Evolutionary conservation across 2,797 vertebrate genomes (phyloP).

Genomic region (Micrastur ruficollis): DNA sequence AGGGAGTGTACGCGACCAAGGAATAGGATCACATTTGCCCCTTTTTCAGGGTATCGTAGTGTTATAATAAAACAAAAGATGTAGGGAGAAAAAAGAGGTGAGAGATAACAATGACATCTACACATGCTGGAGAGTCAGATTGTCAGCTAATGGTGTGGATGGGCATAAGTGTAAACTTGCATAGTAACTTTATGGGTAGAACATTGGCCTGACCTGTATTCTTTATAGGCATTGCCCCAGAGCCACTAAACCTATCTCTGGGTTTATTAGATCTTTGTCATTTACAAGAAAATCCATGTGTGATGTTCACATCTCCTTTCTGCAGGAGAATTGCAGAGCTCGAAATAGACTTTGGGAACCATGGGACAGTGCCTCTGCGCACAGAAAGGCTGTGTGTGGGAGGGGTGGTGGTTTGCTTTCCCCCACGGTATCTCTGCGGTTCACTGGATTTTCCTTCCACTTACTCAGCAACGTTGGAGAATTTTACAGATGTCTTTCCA

Average conservation of each 20-base stretch:
- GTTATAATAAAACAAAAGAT: background rate
- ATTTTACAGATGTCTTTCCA: background rate
- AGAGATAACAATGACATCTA: background rate
- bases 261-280: slow-evolving; percentile 2
- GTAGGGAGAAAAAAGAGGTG: background rate
- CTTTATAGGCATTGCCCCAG: background rate
- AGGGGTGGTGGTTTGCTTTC: background rate
- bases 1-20: background rate
- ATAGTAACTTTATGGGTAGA: background rate
- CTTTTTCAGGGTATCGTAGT: background rate
- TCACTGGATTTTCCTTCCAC: background rate
- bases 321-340: background rate
- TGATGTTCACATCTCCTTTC: background rate
- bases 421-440: background rate
- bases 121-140: background rate
- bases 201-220: background rate
- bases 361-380: background rate
- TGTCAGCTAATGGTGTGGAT: background rate
- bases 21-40: background rate
- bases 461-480: background rate
- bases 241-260: background rate
- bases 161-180: background rate
- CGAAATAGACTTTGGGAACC: background rate
- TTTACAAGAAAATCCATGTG: background rate
- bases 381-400: background rate